These are phyloP conservation scores for Drosophila melanogaster DNA, from an alignment of 1,140 invertebrate genomes.

Conservation along the genomic window DNA sequence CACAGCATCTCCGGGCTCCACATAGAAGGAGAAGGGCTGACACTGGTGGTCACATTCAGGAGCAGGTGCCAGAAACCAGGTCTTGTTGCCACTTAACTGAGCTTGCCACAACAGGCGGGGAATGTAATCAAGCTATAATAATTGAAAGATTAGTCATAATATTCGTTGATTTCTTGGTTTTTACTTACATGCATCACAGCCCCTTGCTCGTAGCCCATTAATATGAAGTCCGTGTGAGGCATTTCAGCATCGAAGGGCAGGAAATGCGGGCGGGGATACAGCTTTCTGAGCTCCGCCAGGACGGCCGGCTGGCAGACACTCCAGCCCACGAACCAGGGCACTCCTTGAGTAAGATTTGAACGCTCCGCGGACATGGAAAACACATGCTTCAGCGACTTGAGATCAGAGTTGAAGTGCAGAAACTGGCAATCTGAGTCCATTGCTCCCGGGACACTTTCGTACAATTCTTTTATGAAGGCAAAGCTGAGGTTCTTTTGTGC, in stretches of 20 bases:
- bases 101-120: slow-evolving; percentile 97
- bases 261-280: slow-evolving; percentile 93
- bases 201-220: slow-evolving; percentile 96
- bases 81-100: slow-evolving; percentile 94
- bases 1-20: slow-evolving; percentile 94
- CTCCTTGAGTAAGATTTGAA: slow-evolving; percentile 87
- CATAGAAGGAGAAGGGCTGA: slow-evolving; percentile 89
- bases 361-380: slow-evolving; percentile 90
- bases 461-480: slow-evolving; percentile 91
- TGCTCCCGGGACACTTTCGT: slow-evolving; percentile 88
- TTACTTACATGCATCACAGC: slow-evolving; percentile 95
- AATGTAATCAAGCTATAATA: slow-evolving; percentile 94
- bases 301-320: slow-evolving; percentile 94
- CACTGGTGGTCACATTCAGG: slow-evolving; percentile 95
- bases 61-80: slow-evolving; percentile 93
- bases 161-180: background rate
- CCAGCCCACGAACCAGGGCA: slow-evolving; percentile 97
- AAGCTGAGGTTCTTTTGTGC: slow-evolving; percentile 90
- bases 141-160: background rate
- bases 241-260: slow-evolving; percentile 94
- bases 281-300: slow-evolving; percentile 89
- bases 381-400: slow-evolving; percentile 91
- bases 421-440: slow-evolving; percentile 94
- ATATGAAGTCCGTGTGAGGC: slow-evolving; percentile 95
- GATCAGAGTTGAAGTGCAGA: slow-evolving; percentile 94